These are phyloP conservation scores for Porites divaricata DNA, from an alignment of 92 coral and sea anemone genomes.

Conservation along the genomic window DNA sequence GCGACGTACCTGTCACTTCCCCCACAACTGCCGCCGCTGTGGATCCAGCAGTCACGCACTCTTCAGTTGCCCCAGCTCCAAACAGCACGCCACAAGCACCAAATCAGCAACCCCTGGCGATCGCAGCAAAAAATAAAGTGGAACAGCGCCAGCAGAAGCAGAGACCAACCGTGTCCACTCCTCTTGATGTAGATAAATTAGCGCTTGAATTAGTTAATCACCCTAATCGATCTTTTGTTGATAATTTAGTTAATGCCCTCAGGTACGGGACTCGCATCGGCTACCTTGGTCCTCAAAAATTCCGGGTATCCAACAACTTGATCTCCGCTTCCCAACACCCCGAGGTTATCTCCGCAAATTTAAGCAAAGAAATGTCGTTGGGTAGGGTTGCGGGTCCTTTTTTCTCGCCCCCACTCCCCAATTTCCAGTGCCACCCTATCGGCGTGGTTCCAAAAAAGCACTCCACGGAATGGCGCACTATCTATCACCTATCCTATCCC, in stretches of 20 bases:
- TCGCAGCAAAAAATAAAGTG: slow-evolving; percentile 31
- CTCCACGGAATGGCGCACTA: too few relatives aligned
- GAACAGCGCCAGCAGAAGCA: slow-evolving; percentile 1
- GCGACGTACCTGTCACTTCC: slow-evolving; percentile 42
- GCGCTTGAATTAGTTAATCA: slow-evolving; percentile 28
- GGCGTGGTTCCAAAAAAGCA: too few relatives aligned
- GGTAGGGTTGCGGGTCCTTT: too few relatives aligned
- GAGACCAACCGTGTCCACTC: slow-evolving; percentile 8
- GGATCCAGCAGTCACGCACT: slow-evolving; percentile 7
- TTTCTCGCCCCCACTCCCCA: too few relatives aligned
- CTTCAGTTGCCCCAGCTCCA: slow-evolving; percentile 19
- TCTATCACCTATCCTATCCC: slow-evolving; percentile 46
- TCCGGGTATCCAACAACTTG: slow-evolving; percentile 24
- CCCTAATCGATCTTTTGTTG: slow-evolving; percentile 44
- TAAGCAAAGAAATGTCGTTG: too few relatives aligned
- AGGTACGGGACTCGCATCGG: slow-evolving; percentile 38
- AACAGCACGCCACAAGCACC: background rate
- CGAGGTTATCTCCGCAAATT: too few relatives aligned
- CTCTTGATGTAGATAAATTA: slow-evolving; percentile 22
- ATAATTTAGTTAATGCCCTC: slow-evolving; percentile 11
- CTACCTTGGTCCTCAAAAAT: slow-evolving; percentile 18
- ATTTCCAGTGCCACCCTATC: too few relatives aligned
- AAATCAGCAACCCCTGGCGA: slow-evolving; percentile 20
- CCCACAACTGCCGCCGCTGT: slow-evolving; percentile 50
- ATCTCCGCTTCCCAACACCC: too few relatives aligned